Conservation (phyloP, 2,113 vertebrate species). For the Pollachius pollachius region DNA sequence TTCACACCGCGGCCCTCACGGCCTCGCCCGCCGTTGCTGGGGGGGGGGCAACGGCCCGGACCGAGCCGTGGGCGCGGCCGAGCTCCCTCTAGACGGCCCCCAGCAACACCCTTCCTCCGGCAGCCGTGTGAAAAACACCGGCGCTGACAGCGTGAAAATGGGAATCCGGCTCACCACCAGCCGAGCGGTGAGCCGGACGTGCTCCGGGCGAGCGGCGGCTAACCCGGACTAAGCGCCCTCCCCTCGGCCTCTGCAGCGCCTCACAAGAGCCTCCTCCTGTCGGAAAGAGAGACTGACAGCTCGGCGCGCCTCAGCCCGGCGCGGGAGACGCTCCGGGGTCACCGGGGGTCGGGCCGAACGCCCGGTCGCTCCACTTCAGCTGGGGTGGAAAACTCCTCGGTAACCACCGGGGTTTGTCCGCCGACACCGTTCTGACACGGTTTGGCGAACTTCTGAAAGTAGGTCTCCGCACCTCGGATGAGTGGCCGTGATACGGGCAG, state of each 20-base stretch:
- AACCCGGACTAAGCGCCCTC: slow-evolving; percentile 43
- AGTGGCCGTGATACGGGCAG: slow-evolving; percentile 29
- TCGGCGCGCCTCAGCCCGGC: slow-evolving; percentile 4
- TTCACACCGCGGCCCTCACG: slow-evolving; percentile 44
- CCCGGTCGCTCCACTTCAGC: slow-evolving; percentile 21
- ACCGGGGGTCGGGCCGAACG: slow-evolving; percentile 32
- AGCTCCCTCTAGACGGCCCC: slow-evolving; percentile 55
- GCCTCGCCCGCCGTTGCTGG: slow-evolving; percentile 33
- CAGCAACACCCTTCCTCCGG: slow-evolving; percentile 45
- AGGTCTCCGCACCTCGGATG: slow-evolving; percentile 27
- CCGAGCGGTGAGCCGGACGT: slow-evolving; percentile 53
- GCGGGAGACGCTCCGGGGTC: slow-evolving; percentile 22
- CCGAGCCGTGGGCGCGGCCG: slow-evolving; percentile 51
- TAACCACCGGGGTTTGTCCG: slow-evolving; percentile 9
- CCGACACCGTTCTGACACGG: slow-evolving; percentile 19
- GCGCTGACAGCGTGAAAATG: slow-evolving; percentile 69
- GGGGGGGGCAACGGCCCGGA: slow-evolving; percentile 50
- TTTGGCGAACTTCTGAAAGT: slow-evolving; percentile 37
- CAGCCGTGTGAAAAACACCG: slow-evolving; percentile 50
- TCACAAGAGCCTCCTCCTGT: slow-evolving; percentile 13
- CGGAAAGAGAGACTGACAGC: slow-evolving; percentile 34
- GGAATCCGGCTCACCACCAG: slow-evolving; percentile 62
- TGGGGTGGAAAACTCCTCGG: slow-evolving; percentile 25
- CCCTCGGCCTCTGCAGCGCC: slow-evolving; percentile 18
- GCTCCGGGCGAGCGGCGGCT: slow-evolving; percentile 29